A percentile compares a stretch with the other conserved stretches of the same genome.
Evolutionary conservation across 2,797 vertebrate genomes (phyloP).

Genomic region (Phaenicophaeus curvirostris): DNA sequence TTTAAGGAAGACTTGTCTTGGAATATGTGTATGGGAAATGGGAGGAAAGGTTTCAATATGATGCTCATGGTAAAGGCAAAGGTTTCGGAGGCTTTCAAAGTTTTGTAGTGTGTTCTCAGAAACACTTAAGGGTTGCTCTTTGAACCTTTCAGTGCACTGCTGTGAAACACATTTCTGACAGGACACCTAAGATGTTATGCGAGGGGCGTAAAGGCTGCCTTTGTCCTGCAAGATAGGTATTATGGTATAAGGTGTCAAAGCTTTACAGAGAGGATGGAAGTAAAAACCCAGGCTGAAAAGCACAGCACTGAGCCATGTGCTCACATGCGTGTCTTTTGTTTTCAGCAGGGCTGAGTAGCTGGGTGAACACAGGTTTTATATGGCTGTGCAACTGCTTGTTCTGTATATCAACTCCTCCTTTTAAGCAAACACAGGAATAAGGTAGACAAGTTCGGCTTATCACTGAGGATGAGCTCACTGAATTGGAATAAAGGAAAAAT

Average conservation of each 20-base stretch:
- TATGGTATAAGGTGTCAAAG: not conserved
- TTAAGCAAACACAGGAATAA: not conserved
- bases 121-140: not conserved
- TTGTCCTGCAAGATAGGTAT: not conserved
- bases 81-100: not conserved
- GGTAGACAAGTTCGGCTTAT: not conserved
- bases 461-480: not conserved
- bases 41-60: not conserved
- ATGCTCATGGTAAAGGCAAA: not conserved
- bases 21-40: fast-evolving
- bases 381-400: not conserved
- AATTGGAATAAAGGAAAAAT: not conserved
- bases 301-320: not conserved
- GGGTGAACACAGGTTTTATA: not conserved
- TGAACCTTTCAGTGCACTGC: not conserved
- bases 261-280: not conserved
- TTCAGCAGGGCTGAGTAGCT: not conserved
- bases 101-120: not conserved
- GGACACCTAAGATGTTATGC: not conserved
- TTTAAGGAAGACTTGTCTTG: not conserved
- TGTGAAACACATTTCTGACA: not conserved
- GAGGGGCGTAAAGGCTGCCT: not conserved
- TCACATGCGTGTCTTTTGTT: not conserved
- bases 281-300: not conserved
- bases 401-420: not conserved